Evolutionary conservation across 2,113 vertebrate genomes (phyloP).

Genomic region (Romanogobio albipinnatus): DNA sequence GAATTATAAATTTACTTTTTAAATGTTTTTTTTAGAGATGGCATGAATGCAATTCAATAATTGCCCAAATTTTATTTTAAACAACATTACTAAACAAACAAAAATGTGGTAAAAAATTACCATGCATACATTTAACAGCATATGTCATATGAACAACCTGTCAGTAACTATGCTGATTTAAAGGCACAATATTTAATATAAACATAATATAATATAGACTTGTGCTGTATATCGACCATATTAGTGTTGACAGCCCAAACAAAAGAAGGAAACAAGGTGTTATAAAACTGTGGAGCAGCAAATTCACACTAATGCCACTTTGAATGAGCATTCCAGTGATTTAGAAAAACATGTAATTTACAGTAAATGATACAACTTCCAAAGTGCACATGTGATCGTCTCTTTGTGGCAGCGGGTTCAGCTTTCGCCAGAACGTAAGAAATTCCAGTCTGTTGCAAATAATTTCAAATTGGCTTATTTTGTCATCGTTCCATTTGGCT

Average conservation of each 20-base stretch:
- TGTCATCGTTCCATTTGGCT: conserved; percentile 31
- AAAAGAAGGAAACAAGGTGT: conserved; percentile 1
- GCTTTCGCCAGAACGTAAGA: conserved; percentile 6
- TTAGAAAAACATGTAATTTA: conserved; percentile 13
- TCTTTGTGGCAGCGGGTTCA: conserved; percentile 20
- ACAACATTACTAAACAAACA: too few species aligned
- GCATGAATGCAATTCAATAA: too few species aligned
- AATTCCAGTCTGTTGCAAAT: conserved; percentile 40
- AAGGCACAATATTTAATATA: too few species aligned
- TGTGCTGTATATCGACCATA: neutral
- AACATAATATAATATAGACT: too few species aligned
- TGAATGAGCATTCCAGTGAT: neutral
- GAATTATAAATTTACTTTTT: too few species aligned
- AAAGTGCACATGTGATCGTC: conserved; percentile 10
- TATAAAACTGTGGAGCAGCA: neutral
- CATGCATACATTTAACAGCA: too few species aligned
- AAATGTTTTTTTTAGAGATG: too few species aligned
- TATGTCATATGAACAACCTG: too few species aligned
- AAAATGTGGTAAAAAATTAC: too few species aligned
- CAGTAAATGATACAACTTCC: conserved; percentile 5
- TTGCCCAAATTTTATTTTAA: too few species aligned
- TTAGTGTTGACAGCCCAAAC: neutral
- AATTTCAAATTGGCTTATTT: conserved; percentile 29
- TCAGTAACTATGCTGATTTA: too few species aligned
- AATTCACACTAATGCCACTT: neutral